Conservation (phyloP, 35 echinoderm and acorn worm species). For the Hemicentrotus pulcherrimus region DNA sequence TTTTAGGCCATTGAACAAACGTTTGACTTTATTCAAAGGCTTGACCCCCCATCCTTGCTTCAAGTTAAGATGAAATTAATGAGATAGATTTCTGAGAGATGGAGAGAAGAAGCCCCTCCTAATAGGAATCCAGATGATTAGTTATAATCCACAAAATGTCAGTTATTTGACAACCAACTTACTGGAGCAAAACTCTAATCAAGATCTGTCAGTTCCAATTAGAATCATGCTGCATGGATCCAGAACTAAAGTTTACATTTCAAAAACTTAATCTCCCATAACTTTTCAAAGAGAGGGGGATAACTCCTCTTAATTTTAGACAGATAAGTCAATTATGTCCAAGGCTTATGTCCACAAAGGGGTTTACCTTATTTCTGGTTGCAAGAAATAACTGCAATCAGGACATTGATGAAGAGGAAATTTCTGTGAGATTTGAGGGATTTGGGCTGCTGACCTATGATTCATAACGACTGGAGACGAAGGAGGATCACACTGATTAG, state of each 20-base stretch:
- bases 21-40: too few species aligned
- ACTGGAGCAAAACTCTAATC: not conserved
- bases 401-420: not conserved
- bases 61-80: too few species aligned
- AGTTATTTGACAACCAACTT: not conserved
- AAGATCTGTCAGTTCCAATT: not conserved
- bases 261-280: not conserved
- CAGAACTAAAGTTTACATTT: not conserved
- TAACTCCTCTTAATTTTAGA: not conserved
- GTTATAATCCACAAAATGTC: not conserved
- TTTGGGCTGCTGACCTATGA: not conserved
- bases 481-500: not conserved
- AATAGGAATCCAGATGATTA: not conserved
- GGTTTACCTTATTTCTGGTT: not conserved
- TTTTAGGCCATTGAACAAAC: too few species aligned
- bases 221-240: not conserved
- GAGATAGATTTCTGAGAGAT: too few species aligned
- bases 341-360: not conserved
- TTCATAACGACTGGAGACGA: not conserved
- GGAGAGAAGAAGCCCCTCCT: not conserved
- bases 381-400: not conserved
- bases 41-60: too few species aligned
- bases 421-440: not conserved
- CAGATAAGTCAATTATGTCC: not conserved
- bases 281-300: not conserved